Percentiles rank a stretch among this genome's conserved stretches.
Evolutionary conservation across 2,113 vertebrate genomes (phyloP).

Genomic region (Heliornis fulica): DNA sequence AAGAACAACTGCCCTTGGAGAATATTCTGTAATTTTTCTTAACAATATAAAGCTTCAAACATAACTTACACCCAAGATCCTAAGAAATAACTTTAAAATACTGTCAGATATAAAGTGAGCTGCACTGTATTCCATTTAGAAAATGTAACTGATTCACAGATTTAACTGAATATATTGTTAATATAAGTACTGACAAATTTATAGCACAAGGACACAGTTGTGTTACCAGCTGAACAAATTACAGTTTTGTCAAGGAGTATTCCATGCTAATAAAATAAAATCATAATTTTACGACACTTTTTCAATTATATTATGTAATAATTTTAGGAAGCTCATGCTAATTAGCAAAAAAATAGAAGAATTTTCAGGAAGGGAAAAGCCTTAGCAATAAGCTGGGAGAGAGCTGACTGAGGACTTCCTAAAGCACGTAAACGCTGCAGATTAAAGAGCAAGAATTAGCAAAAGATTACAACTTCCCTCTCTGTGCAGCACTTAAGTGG

Average conservation of each 20-base stretch:
- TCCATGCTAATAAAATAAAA: not conserved
- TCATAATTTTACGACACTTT: not conserved
- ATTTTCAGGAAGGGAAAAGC: not conserved
- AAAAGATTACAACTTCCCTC: not conserved
- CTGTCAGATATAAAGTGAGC: not conserved
- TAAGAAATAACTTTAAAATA: not conserved
- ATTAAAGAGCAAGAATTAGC: not conserved
- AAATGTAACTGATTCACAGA: not conserved
- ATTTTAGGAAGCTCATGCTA: not conserved
- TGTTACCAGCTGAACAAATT: not conserved
- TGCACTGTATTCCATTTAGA: not conserved
- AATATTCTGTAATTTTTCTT: not conserved
- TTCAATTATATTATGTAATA: not conserved
- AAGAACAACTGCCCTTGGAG: not conserved
- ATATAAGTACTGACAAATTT: not conserved
- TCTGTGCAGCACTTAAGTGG: not conserved
- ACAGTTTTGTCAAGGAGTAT: not conserved
- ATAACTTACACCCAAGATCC: not conserved
- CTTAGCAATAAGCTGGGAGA: not conserved
- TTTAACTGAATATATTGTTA: not conserved
- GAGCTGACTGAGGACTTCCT: not conserved
- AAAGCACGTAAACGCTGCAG: not conserved
- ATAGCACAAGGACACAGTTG: not conserved
- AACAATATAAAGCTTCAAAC: not conserved
- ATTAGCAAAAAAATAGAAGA: not conserved